Percentiles rank a stretch among this genome's conserved stretches.
phyloP scores from a whole-genome alignment of 2,797 vertebrate species.

The Tenualosa ilisha region DNA sequence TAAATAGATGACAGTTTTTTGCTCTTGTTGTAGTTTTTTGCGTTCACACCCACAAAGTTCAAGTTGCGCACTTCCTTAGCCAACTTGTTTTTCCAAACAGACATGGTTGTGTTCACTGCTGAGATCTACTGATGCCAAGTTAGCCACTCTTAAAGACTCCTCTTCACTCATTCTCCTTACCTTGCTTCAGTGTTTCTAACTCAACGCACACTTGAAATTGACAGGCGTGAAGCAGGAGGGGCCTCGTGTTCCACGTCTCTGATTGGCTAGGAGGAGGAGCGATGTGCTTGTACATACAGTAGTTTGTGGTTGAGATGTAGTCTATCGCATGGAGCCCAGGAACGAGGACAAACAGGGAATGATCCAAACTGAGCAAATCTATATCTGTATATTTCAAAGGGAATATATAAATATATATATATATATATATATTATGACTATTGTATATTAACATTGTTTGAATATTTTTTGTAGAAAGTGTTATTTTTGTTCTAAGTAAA shows the following conservation, averaged over 20 bases:
- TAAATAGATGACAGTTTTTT: too few species aligned
- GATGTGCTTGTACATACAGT: conserved; percentile 47
- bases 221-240: conserved; percentile 5
- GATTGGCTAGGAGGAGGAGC: conserved; percentile 30
- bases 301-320: conserved; percentile 42
- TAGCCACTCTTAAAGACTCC: conserved; percentile 57
- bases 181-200: conserved; percentile 44
- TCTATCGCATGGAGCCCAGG: conserved; percentile 50
- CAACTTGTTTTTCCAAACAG: conserved; percentile 27
- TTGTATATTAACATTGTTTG: too few species aligned
- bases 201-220: conserved; percentile 52
- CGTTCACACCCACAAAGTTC: conserved; percentile 41
- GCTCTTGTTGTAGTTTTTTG: neutral
- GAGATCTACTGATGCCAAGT: conserved; percentile 57
- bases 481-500: too few species aligned
- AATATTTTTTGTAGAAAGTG: too few species aligned
- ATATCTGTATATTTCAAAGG: conserved; percentile 53
- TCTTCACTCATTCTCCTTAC: conserved; percentile 36
- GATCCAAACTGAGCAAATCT: conserved; percentile 42
- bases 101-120: conserved; percentile 40
- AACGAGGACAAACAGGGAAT: conserved; percentile 47
- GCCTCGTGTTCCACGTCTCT: conserved; percentile 26
- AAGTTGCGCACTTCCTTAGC: conserved; percentile 45
- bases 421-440: too few species aligned
- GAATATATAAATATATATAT: conserved; percentile 50